These are phyloP conservation scores for Gadopsis marmoratus DNA, from an alignment of 2,797 vertebrate species.

Conservation along the genomic window DNA sequence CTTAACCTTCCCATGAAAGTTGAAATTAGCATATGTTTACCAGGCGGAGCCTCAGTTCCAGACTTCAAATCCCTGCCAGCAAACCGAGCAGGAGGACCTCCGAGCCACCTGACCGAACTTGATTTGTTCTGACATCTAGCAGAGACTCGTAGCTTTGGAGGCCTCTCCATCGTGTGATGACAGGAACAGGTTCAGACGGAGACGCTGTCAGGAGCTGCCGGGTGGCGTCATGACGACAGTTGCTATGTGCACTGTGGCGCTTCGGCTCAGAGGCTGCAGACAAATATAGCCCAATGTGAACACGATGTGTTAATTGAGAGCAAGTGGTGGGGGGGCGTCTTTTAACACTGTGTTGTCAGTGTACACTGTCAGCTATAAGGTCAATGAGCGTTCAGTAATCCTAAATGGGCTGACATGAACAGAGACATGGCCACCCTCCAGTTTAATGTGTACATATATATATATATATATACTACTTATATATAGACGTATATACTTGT, in stretches of 20 bases:
- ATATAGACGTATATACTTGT: too few species aligned
- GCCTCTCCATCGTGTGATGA: constrained; percentile 8
- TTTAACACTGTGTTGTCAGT: constrained; percentile 23
- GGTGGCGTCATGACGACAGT: constrained; percentile 48
- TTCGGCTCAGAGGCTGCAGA: constrained; percentile 30
- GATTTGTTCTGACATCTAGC: constrained; percentile 10
- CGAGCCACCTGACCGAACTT: not conserved
- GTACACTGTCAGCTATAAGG: constrained; percentile 25
- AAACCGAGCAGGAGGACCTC: not conserved
- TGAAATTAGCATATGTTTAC: not conserved
- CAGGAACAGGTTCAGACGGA: constrained; percentile 15
- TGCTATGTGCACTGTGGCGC: constrained; percentile 25
- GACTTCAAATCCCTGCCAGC: not conserved
- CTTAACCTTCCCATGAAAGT: not conserved
- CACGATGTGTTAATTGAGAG: constrained; percentile 61
- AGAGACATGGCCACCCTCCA: not conserved
- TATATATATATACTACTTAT: not conserved
- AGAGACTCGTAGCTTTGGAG: constrained; percentile 1
- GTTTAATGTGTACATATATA: not conserved
- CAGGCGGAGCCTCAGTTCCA: not conserved
- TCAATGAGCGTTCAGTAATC: constrained; percentile 12
- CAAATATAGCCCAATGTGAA: constrained; percentile 59
- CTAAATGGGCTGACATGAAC: constrained; percentile 1
- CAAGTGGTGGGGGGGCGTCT: not conserved
- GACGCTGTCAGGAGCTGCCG: constrained; percentile 11